Base-by-base conservation (phyloP, 2,888 invertebrate species). In the Noctua janthina region DNA sequence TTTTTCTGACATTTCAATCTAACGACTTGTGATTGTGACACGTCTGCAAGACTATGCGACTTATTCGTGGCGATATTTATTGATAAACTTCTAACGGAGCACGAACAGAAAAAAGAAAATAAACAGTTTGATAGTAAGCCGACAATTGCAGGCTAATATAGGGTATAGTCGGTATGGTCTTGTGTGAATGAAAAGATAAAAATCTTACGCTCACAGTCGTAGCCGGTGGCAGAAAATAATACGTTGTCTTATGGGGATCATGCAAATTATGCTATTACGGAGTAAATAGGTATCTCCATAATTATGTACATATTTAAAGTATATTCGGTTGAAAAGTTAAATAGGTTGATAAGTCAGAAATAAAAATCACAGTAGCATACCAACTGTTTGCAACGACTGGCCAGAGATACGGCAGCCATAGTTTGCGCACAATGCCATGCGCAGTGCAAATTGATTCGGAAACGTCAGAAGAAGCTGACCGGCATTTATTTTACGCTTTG, bases 361-460 rank as follows among this genome's bases (percentile, higher is more conserved):
- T 29, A 72, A 76, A 76, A 73, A 54, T 43, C 13, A 5, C 11
- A 73, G 17, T 10, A 3, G 13, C 46, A 64, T 39, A n/a, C 13
- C 73, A 79, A 81, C 86, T 86, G 56, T 84, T 82, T 51, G 51
- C 56, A 64, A 80, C 1, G 23, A 74, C 90, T 90, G 87, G 89
- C 86, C 79, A 89, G 83, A 81, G 73, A 81, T 78, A 70, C 64
- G 54, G n/a, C 71, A 64, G 62, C 20, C 68, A 72, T 72, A 39
- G 1, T 23, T 39, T 84, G 88, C 87, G 77, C 76, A 72, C 23
- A 73, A 82, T 76, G 79, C 75, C 86, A 88, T 88, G 89, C 83
- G 84, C 85, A 81, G 68, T 86, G 49, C 51, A 79, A 72, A 74
- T 81, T 75, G 72, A 78, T 10, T 64, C 56, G 11, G 4, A 72